Evolutionary conservation across 2,888 invertebrate genomes (phyloP).

Genomic region (Trichacis sp.): DNA sequence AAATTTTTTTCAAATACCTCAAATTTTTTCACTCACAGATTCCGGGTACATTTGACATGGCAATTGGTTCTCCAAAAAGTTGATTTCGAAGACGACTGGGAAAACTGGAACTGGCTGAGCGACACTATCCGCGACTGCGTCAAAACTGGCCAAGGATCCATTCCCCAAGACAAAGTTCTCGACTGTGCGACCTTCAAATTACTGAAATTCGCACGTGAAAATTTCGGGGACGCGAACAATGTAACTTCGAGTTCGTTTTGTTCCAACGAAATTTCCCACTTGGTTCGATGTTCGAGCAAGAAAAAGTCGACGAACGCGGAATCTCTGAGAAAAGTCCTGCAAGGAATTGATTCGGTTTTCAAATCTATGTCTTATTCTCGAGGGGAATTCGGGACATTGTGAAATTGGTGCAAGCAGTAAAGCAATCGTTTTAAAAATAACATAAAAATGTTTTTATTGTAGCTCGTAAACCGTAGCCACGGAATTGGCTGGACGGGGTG

Average conservation of each 20-base stretch:
- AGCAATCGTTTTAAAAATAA: conserved; percentile 48
- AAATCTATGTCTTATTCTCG: conserved; percentile 29
- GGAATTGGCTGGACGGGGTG: conserved; percentile 56
- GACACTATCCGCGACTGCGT: conserved; percentile 53
- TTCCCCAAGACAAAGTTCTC: conserved; percentile 50
- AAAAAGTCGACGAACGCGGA: conserved; percentile 1
- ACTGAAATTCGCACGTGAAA: conserved; percentile 42
- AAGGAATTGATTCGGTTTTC: conserved; percentile 24
- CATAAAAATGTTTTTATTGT: conserved; percentile 52
- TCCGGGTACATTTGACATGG: conserved; percentile 51
- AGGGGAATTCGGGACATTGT: background rate
- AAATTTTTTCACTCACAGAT: conserved; percentile 48
- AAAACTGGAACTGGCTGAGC: conserved; percentile 60
- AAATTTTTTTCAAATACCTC: background rate
- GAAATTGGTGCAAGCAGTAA: no score
- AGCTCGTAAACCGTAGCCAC: background rate
- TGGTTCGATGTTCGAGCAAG: conserved; percentile 20
- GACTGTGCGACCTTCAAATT: conserved; percentile 54
- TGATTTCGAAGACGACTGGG: conserved; percentile 55
- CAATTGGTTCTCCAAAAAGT: conserved; percentile 54
- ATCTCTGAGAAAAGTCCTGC: conserved; percentile 20
- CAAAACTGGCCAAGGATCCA: conserved; percentile 47
- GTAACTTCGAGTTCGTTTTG: conserved; percentile 10
- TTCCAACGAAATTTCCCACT: conserved; percentile 18
- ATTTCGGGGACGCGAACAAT: conserved; percentile 19